Evolutionary conservation across 2,888 invertebrate genomes (phyloP).

Genomic region (Drosophila longiperda): DNA sequence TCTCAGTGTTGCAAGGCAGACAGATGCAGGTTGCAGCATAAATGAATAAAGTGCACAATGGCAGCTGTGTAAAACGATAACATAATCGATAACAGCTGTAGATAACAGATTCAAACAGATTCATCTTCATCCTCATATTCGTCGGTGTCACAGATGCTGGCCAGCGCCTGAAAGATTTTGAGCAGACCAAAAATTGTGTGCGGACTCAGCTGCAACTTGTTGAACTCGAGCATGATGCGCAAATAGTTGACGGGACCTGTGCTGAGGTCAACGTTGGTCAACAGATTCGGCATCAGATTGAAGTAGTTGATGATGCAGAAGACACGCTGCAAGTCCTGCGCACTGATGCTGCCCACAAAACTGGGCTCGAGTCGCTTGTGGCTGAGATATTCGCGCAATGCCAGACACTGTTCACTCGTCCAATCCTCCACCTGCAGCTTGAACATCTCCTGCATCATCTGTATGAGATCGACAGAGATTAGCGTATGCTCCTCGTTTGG

Average conservation of each 20-base stretch:
- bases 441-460: slow-evolving; percentile 80
- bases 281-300: slow-evolving; percentile 81
- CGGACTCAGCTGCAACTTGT: slow-evolving; percentile 77
- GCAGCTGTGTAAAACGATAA: background rate
- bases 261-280: slow-evolving; percentile 77
- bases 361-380: slow-evolving; percentile 67
- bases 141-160: slow-evolving; percentile 2
- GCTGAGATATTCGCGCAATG: slow-evolving; percentile 79
- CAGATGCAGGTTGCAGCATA: background rate
- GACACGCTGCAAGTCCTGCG: slow-evolving; percentile 73
- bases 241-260: slow-evolving; percentile 78
- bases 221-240: slow-evolving; percentile 81
- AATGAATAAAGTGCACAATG: background rate
- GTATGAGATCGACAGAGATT: slow-evolving; percentile 82
- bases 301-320: slow-evolving; percentile 81
- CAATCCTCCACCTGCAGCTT: slow-evolving; percentile 75
- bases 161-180: slow-evolving; percentile 75
- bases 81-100: background rate
- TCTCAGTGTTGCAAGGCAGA: slow-evolving; percentile 26
- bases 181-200: slow-evolving; percentile 80
- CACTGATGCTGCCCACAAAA: slow-evolving; percentile 67
- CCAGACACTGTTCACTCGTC: slow-evolving; percentile 55
- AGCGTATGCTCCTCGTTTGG: slow-evolving; percentile 64
- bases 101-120: background rate
- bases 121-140: slow-evolving; percentile 1